Conservation (phyloP, 64 coral and sea anemone species). For the Montipora efflorescens region DNA sequence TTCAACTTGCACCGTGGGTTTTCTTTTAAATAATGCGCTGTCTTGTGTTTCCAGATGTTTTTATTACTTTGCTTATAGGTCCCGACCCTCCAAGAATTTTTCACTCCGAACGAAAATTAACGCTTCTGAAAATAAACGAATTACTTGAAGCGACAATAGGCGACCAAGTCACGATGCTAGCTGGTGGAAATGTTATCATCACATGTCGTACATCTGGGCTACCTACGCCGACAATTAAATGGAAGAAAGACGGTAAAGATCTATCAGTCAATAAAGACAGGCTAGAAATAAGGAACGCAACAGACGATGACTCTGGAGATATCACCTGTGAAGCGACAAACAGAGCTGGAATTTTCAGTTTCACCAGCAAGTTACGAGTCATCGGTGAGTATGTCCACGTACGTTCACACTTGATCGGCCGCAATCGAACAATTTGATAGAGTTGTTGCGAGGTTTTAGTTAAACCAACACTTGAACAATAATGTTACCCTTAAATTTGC, state of each 20-base stretch:
- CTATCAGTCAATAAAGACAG: slow-evolving; percentile 36
- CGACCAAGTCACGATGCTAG: slow-evolving; percentile 48
- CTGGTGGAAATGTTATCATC: slow-evolving; percentile 58
- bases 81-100: slow-evolving; percentile 49
- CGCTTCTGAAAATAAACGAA: slow-evolving; percentile 34
- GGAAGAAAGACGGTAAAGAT: slow-evolving; percentile 36
- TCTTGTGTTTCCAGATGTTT: not conserved
- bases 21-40: too few species aligned
- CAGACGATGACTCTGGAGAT: slow-evolving; percentile 47
- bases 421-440: too few species aligned
- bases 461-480: too few species aligned
- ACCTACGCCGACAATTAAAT: slow-evolving; percentile 58
- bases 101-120: slow-evolving; percentile 22
- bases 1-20: not conserved
- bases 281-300: slow-evolving; percentile 68
- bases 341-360: slow-evolving; percentile 43
- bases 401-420: too few species aligned
- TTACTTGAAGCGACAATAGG: slow-evolving; percentile 62
- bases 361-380: slow-evolving; percentile 37
- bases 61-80: slow-evolving; percentile 26
- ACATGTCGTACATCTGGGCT: slow-evolving; percentile 69
- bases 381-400: slow-evolving; percentile 60
- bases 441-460: too few species aligned
- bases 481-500: too few species aligned
- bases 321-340: slow-evolving; percentile 77